A percentile compares a stretch with the other conserved stretches of the same genome.
Conservation (phyloP, 2,797 vertebrate species). For the Myoxocephalus aenaeus region DNA sequence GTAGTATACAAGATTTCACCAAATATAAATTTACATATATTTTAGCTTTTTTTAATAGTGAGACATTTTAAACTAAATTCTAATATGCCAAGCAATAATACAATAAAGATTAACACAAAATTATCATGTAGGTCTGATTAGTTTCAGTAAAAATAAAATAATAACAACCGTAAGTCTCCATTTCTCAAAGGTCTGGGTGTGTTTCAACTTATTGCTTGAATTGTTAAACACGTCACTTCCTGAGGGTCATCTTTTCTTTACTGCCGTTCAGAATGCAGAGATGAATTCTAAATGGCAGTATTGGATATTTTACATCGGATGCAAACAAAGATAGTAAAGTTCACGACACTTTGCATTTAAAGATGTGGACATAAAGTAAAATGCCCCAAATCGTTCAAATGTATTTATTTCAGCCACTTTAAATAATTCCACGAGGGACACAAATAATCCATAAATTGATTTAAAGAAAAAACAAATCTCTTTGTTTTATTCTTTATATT, state of each 20-base stretch:
- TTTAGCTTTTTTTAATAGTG: not conserved
- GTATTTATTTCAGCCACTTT: not conserved
- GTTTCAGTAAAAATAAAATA: not conserved
- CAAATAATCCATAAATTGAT: not conserved
- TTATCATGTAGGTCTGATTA: not conserved
- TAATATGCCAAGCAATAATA: not conserved
- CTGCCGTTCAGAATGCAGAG: not conserved
- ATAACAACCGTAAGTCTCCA: too few species aligned
- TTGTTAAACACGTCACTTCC: not conserved
- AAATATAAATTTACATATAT: not conserved
- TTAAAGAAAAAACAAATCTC: not conserved
- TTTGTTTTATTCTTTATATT: not conserved
- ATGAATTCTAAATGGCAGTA: not conserved
- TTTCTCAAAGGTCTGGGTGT: not conserved
- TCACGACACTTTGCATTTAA: not conserved
- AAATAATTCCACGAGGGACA: not conserved
- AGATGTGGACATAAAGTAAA: not conserved
- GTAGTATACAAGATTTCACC: not conserved
- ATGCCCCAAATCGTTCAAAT: not conserved
- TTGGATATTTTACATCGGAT: not conserved
- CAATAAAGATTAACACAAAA: not conserved
- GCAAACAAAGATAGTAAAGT: not conserved
- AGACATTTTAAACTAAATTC: not conserved
- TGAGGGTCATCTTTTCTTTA: not conserved
- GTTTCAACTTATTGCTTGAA: not conserved